Base-by-base conservation (phyloP, 64 coral and sea anemone species). In the Astreopora myriophthalma region DNA sequence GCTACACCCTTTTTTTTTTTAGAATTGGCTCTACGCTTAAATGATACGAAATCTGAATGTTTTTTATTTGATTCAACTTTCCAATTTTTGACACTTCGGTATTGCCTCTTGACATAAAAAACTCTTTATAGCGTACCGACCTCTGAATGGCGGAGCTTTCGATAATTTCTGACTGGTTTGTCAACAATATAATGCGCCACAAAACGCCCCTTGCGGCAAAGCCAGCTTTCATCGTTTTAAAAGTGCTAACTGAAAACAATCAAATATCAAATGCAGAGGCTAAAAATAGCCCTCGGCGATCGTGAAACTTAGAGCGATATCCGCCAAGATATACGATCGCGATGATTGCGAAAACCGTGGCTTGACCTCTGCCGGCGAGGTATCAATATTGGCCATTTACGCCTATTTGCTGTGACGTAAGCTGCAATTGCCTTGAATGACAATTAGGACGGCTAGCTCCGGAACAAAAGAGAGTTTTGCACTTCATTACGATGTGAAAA, bases 401-500 rank as follows among this genome's bases (percentile, higher is more conserved):
- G 34, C 20, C 20, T 65, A 26, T 26, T 62, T 38, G 52, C 52
- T 5, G 32, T 83, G 79, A 83, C 79, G 79, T 83, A 83, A 57
- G 27, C 64, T 83, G 64, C 79, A 65, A 34, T 83, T n/a, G n/a
- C n/a, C n/a, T n/a, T 83, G 79, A 83, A 83, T 83, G 79, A 65
- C 55, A 63, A 64, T 83, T 39, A 64, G 19, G 33, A 20, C 34
- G 11, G 79, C 19, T 36, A 23, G 30, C 52, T 31, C 79, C 9
- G 34, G 70, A 83, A 83, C 79, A 83, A 83, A 83, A 60, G 76
- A 9, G 8, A 42, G 65, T 83, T 83, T 83, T 36, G 79, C 52
- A 64, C 79, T 57, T 83, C 79, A 83, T 83, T 63, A 83, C 52
- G 65, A 34, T 83, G 79, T 55, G 52, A 63, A 64, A 64, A 65